Conservation (phyloP, 1,140 invertebrate species). For the Ruditapes philippinarum region DNA sequence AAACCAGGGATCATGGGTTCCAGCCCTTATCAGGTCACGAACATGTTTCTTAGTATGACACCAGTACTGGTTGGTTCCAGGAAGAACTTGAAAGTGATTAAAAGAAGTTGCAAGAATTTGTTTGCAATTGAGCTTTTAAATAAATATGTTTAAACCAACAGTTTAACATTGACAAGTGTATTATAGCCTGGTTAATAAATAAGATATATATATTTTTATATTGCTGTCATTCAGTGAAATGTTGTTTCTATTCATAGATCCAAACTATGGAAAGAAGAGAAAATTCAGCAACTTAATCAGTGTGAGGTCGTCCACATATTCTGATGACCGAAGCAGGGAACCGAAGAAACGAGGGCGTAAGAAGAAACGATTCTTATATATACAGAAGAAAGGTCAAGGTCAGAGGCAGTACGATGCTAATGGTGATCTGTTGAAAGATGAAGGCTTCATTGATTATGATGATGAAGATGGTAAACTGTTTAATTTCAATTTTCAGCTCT, state of each 20-base stretch:
- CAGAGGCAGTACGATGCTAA: background rate
- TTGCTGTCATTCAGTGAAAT: background rate
- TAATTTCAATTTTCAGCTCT: no score
- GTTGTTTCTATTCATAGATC: conserved; percentile 72
- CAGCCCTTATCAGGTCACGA: no score
- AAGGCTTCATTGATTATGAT: conserved; percentile 61
- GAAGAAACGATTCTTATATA: conserved; percentile 67
- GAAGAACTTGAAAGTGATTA: no score
- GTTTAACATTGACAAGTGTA: no score
- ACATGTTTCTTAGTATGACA: no score
- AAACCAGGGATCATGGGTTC: no score
- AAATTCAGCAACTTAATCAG: conserved; percentile 66
- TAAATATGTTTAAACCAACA: no score
- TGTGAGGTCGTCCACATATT: background rate
- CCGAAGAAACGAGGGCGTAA: conserved; percentile 74
- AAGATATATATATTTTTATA: no score
- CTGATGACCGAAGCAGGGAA: background rate
- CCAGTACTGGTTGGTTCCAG: no score
- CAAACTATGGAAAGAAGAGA: conserved; percentile 84
- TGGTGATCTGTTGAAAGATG: conserved; percentile 40
- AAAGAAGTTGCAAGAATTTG: no score
- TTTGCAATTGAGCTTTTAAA: no score
- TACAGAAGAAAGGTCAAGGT: conserved; percentile 38
- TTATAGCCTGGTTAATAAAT: no score
- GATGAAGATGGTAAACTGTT: conserved; percentile 68